Conservation (phyloP, 2,113 vertebrate genomes). For the Limnothrissa miodon region DNA sequence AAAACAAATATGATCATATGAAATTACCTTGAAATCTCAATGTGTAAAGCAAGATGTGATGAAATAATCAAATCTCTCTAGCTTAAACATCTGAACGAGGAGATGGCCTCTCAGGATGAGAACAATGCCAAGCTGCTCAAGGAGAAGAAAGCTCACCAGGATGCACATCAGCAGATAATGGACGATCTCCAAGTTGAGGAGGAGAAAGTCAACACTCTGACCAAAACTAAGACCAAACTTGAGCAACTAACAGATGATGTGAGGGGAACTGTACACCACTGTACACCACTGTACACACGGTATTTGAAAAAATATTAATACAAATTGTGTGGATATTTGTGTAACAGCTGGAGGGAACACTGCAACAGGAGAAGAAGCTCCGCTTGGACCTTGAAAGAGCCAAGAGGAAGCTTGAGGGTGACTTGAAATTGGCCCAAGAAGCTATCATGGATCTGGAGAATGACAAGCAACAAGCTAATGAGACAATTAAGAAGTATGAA, state of each 20-base stretch:
- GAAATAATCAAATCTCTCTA: background rate
- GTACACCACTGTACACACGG: too few species aligned
- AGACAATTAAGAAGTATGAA: constrained; percentile 37
- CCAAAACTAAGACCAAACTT: constrained; percentile 67
- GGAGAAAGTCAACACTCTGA: constrained; percentile 78
- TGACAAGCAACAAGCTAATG: constrained; percentile 59
- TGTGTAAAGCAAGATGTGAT: too few species aligned
- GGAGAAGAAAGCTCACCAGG: constrained; percentile 84
- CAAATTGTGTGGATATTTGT: background rate
- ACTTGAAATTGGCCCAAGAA: constrained; percentile 64
- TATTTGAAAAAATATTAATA: background rate
- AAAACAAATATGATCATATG: background rate
- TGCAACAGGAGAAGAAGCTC: constrained; percentile 84
- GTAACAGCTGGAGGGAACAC: constrained; percentile 74
- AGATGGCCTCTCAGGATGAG: constrained; percentile 42
- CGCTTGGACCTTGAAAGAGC: constrained; percentile 78
- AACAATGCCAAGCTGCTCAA: constrained; percentile 60
- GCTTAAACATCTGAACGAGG: constrained; percentile 43
- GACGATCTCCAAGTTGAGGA: constrained; percentile 82
- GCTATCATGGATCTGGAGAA: constrained; percentile 68
- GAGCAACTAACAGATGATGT: constrained; percentile 67
- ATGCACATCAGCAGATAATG: constrained; percentile 80
- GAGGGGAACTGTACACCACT: too few species aligned
- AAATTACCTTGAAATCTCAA: too few species aligned
- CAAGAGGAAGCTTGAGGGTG: constrained; percentile 64